A percentile compares a stretch with the other conserved stretches of the same genome.
Evolutionary conservation across 2,113 vertebrate genomes (phyloP).

Genomic region (Condylura cristata): DNA sequence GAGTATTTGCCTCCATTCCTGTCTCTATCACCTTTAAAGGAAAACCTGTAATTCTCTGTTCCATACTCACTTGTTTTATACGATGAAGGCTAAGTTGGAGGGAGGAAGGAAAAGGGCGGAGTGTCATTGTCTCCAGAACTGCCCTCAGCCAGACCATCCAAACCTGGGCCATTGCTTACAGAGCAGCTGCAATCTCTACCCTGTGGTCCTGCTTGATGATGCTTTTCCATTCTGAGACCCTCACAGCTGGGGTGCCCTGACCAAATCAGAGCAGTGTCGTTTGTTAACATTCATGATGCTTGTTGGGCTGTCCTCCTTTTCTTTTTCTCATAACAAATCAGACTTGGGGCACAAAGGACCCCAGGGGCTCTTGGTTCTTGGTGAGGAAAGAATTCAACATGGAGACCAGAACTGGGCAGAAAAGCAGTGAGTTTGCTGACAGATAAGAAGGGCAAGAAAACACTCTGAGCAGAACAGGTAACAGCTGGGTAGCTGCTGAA

Average conservation of each 20-base stretch:
- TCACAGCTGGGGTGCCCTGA: not conserved
- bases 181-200: accelerated
- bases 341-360: too few relatives aligned
- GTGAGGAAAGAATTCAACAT: too few relatives aligned
- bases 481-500: too few relatives aligned
- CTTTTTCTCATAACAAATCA: not conserved
- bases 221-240: not conserved
- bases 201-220: not conserved
- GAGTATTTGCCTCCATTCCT: not conserved
- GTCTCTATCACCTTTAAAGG: not conserved
- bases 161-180: not conserved
- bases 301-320: not conserved
- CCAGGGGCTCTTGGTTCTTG: too few relatives aligned
- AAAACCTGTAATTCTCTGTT: not conserved
- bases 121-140: not conserved
- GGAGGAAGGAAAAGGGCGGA: not conserved
- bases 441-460: too few relatives aligned
- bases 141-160: not conserved
- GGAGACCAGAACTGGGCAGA: too few relatives aligned
- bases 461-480: too few relatives aligned
- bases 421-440: too few relatives aligned
- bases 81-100: not conserved
- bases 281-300: not conserved
- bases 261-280: not conserved
- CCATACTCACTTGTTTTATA: not conserved